Evolutionary conservation across 1,140 invertebrate species (phyloP), one percentile per base, ranked within the genome.

Genomic region (Temnothorax longispinosus): DNA sequence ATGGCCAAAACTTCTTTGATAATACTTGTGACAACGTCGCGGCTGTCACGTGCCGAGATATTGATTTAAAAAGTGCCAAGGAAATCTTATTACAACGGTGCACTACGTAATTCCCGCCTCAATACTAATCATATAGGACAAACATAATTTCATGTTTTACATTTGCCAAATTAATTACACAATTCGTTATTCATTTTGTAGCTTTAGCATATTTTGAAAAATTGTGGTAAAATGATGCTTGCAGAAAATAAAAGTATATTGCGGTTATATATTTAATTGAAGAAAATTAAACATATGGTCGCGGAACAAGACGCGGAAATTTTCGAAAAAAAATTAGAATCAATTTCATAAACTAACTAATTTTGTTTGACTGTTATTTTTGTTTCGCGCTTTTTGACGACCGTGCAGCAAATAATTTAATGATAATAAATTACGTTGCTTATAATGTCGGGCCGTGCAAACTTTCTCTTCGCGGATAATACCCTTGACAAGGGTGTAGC

Each of bases 341-440:
- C 10, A 44, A 44, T 10, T 44, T 44, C 0, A 10, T 35, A 2
- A 50, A 71, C 1, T 52, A 15, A 35, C 21, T 8, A 21, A 75
- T 56, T 75, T 75, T 21, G 3, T 38, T 77, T 8, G 64, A n/a
- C 15, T 32, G 4, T n/a, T 3, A 21, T 50, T 72, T 44, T 72
- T 72, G 6, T 56, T 72, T 74, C 3, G 13, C 27, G 7, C 21
- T 47, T 60, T 54, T 50, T 50, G 41, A 50, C 35, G 47, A 65
- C 11, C 6, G 13, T 6, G 13, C 5, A 18, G n/a, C 35, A 38
- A 75, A 62, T 74, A 60, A 71, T 74, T 75, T 60, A 21, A 60
- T 58, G 54, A 60, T 75, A 75, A 84, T 84, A 84, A 84, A 84
- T 84, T 75, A 84, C 18, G 74, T 82, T 80, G 1, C 38, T 4